phyloP scores from a whole-genome alignment of 2,888 invertebrate species.

The Amiota minor region DNA sequence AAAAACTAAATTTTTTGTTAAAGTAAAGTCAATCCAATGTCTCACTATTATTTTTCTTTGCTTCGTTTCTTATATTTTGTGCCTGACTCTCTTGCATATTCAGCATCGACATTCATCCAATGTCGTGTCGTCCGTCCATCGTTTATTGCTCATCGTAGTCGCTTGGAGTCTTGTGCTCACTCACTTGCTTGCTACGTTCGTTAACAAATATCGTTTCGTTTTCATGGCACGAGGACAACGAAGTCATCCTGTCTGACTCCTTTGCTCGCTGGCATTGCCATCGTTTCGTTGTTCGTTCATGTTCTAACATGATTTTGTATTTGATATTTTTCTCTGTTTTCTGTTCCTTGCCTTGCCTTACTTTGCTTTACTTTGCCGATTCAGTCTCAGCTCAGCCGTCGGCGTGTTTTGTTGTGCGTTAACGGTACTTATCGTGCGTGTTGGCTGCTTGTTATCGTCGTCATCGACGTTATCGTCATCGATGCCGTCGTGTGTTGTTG shows the following conservation, averaged over 20 bases:
- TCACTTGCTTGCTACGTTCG: not conserved
- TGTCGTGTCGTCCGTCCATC: not conserved
- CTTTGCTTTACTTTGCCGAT: conserved; percentile 41
- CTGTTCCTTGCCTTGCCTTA: not conserved
- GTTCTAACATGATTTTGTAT: no score
- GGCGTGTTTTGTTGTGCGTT: conserved; percentile 68
- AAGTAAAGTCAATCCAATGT: not conserved
- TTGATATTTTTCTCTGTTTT: not conserved
- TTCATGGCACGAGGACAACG: not conserved
- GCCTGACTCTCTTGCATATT: not conserved
- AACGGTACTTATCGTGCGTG: conserved; percentile 43
- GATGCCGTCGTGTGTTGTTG: not conserved
- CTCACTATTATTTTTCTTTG: not conserved
- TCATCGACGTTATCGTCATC: conserved; percentile 6
- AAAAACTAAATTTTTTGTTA: not conserved
- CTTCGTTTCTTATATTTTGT: not conserved
- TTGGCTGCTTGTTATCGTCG: conserved; percentile 39
- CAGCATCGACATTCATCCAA: conserved; percentile 11
- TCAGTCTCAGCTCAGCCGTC: conserved; percentile 73
- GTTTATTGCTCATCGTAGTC: not conserved
- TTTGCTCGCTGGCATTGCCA: no score
- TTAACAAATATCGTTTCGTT: not conserved
- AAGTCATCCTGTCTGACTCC: not conserved
- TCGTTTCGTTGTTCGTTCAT: no score
- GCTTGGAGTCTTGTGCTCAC: not conserved